Evolutionary conservation across 2,113 vertebrate genomes (phyloP).

Genomic region (Ceyx melanurus): DNA sequence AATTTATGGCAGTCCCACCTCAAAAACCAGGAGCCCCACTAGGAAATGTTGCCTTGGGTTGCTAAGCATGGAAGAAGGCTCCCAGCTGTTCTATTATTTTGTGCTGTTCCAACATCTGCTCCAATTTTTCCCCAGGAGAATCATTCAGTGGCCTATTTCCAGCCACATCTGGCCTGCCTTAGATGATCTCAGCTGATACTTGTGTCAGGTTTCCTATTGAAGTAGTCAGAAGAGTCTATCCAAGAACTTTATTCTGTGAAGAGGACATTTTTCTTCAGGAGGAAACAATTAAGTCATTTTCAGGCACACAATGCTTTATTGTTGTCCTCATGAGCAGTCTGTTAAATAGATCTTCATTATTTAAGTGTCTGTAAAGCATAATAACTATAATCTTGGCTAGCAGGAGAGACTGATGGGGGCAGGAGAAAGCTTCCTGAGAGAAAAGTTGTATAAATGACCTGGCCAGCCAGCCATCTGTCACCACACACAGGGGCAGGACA

Average conservation of each 20-base stretch:
- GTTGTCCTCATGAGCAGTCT: not conserved
- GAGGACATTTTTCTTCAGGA: not conserved
- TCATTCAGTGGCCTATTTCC: constrained; percentile 24
- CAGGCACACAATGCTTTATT: not conserved
- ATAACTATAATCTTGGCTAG: not conserved
- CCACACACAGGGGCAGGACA: not conserved
- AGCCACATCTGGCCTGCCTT: not conserved
- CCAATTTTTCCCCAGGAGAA: constrained; percentile 13
- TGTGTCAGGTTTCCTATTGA: not conserved
- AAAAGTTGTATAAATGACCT: not conserved
- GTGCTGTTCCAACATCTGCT: constrained; percentile 41
- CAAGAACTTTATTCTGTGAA: not conserved
- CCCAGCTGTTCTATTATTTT: constrained; percentile 13
- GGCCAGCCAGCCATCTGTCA: not conserved
- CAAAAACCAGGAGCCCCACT: not conserved
- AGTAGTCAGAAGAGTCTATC: not conserved
- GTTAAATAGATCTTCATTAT: not conserved
- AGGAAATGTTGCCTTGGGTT: not conserved
- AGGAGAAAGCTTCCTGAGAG: not conserved
- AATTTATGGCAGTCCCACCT: not conserved
- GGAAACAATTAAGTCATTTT: not conserved
- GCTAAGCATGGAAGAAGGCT: not conserved
- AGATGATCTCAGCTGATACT: constrained; percentile 3
- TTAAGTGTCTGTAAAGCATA: not conserved
- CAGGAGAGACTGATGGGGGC: not conserved